A percentile compares a stretch with the other conserved stretches of the same genome.
These are phyloP conservation scores for Cosmia trapezina DNA, from an alignment of 2,888 invertebrate genomes.

Conservation along the genomic window DNA sequence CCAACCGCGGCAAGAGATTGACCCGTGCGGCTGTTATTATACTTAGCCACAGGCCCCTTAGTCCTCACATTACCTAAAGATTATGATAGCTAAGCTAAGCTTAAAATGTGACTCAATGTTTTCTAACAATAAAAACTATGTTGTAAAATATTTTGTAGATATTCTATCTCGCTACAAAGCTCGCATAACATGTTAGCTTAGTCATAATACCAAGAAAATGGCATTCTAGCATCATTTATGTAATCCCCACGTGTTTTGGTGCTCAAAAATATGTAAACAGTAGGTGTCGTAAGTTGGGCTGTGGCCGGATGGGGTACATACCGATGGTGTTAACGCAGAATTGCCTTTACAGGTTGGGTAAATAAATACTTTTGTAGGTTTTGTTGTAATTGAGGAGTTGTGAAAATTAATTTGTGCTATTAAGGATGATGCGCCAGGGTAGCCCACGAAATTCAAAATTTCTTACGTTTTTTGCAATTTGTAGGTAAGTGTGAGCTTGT, in stretches of 20 bases:
- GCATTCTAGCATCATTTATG: slow-evolving; percentile 64
- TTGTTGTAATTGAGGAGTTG: background rate
- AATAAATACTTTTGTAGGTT: slow-evolving; percentile 16
- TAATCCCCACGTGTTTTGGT: slow-evolving; percentile 66
- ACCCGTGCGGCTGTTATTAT: too few species aligned
- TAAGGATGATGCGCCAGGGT: too few species aligned
- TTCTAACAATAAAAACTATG: slow-evolving; percentile 54
- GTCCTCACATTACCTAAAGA: slow-evolving; percentile 20
- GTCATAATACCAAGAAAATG: slow-evolving; percentile 68
- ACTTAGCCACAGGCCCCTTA: slow-evolving; percentile 1
- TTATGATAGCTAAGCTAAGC: slow-evolving; percentile 34
- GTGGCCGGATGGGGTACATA: slow-evolving; percentile 77
- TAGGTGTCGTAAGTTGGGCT: slow-evolving; percentile 61
- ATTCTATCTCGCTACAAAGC: slow-evolving; percentile 53
- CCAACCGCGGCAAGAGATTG: too few species aligned
- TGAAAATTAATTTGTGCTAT: background rate
- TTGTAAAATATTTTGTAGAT: slow-evolving; percentile 43
- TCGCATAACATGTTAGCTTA: slow-evolving; percentile 63
- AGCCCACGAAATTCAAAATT: too few species aligned
- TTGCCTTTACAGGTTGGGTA: slow-evolving; percentile 50
- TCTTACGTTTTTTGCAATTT: too few species aligned
- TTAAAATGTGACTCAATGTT: slow-evolving; percentile 49
- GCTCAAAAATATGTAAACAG: slow-evolving; percentile 68
- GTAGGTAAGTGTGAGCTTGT: too few species aligned
- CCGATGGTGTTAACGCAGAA: slow-evolving; percentile 71